Evolutionary conservation across 2,888 invertebrate genomes (phyloP).

Genomic region (Nezara viridula): DNA sequence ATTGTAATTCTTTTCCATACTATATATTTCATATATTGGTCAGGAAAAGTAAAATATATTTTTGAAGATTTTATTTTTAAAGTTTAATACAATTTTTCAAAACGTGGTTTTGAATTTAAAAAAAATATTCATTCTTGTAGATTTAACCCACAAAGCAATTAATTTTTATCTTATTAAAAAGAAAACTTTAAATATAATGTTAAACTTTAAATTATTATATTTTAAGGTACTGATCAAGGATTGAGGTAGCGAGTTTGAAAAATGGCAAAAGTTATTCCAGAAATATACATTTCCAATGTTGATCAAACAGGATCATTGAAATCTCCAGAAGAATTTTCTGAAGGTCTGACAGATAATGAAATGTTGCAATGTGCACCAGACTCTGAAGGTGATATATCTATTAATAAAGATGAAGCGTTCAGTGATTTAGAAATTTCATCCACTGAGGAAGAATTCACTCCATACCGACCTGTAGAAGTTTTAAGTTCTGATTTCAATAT

Average conservation of each 20-base stretch:
- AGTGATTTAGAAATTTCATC: conserved; percentile 68
- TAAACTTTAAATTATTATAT: background rate
- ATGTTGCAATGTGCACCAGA: conserved; percentile 58
- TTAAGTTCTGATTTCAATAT: conserved; percentile 56
- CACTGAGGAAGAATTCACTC: conserved; percentile 63
- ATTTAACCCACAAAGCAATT: conserved; percentile 47
- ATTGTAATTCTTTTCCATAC: no score
- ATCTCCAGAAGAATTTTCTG: conserved; percentile 44
- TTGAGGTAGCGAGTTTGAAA: background rate
- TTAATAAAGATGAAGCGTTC: conserved; percentile 49
- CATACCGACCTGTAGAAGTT: background rate
- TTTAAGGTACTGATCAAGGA: conserved; percentile 45
- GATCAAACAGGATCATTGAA: conserved; percentile 39
- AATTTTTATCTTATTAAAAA: conserved; percentile 3
- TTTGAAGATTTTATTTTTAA: background rate
- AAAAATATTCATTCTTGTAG: background rate
- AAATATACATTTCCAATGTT: conserved; percentile 52
- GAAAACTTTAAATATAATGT: background rate
- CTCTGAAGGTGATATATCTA: no score
- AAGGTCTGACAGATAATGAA: conserved; percentile 63
- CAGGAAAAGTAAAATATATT: no score
- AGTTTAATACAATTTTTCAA: background rate
- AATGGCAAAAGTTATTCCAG: conserved; percentile 56
- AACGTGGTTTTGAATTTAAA: background rate
- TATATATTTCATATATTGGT: no score